These are phyloP conservation scores for Coracopsis vasa DNA, from an alignment of 2,113 vertebrate genomes.

Conservation along the genomic window DNA sequence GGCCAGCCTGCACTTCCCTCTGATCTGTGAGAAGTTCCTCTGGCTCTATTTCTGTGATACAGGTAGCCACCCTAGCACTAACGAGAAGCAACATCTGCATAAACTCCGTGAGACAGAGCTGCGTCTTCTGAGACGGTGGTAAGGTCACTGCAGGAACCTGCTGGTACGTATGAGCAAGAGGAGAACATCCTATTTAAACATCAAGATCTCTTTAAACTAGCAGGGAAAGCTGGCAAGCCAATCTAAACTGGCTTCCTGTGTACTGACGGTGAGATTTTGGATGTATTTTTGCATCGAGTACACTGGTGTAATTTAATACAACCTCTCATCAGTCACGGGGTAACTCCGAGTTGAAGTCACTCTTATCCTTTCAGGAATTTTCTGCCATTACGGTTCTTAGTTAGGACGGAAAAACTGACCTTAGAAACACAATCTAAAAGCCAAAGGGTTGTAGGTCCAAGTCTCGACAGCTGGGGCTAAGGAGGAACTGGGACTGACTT, in stretches of 20 bases:
- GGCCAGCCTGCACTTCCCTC: background rate
- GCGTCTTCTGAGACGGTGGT: fast-evolving
- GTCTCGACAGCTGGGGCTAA: background rate
- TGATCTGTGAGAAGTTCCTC: background rate
- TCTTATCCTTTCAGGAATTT: background rate
- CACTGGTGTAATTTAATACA: background rate
- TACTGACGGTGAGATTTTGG: fast-evolving
- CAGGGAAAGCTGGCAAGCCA: background rate
- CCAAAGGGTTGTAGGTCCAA: background rate
- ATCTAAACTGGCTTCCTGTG: background rate
- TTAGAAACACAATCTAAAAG: background rate
- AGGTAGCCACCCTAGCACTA: background rate
- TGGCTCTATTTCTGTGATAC: background rate
- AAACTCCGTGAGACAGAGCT: background rate
- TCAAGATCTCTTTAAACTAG: background rate
- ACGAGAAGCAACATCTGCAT: background rate
- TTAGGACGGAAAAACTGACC: background rate
- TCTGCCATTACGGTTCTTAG: background rate
- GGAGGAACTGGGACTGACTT: background rate
- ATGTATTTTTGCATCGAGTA: background rate
- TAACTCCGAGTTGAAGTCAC: background rate
- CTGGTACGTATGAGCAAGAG: fast-evolving
- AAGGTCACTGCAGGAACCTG: background rate
- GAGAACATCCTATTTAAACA: background rate
- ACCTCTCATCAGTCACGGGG: background rate